phyloP scores from a whole-genome alignment of 35 echinoderm and acorn worm genomes.

The Apostichopus parvimensis region DNA sequence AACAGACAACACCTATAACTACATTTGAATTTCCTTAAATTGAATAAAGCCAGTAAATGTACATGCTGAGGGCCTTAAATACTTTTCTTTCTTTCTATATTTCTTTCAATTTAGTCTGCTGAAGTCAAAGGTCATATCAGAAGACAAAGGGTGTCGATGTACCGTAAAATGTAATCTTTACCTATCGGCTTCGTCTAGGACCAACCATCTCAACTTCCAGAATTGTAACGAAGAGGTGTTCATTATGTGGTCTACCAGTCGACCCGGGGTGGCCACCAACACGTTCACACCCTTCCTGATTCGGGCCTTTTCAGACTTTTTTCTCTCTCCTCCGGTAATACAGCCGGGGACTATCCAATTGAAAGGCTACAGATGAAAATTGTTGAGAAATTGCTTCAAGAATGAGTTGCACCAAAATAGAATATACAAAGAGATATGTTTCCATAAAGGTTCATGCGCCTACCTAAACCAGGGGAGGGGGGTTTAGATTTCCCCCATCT shows the following conservation, averaged over 20 bases:
- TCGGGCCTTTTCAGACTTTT: conserved; percentile 91
- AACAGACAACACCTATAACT: too few relatives aligned
- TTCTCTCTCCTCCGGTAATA: conserved; percentile 87
- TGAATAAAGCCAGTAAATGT: too few relatives aligned
- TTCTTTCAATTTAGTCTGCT: too few relatives aligned
- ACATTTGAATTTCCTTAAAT: too few relatives aligned
- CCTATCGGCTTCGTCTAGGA: conserved; percentile 98
- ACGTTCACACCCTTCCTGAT: conserved; percentile 89
- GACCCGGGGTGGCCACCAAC: conserved; percentile 87
- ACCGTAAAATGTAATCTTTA: neutral
- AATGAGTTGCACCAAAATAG: too few relatives aligned
- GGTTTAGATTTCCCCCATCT: too few relatives aligned
- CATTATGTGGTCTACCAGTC: conserved; percentile 86
- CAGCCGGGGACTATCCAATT: conserved; percentile 93
- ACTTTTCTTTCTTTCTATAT: too few relatives aligned
- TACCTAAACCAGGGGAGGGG: too few relatives aligned
- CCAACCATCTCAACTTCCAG: conserved; percentile 65
- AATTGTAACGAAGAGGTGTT: conserved; percentile 63
- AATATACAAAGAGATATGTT: too few relatives aligned
- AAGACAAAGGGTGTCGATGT: neutral
- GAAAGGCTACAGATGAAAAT: conserved; percentile 64
- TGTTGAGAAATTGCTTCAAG: too few relatives aligned
- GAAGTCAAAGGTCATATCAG: neutral
- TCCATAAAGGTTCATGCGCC: too few relatives aligned
- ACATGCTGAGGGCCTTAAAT: too few relatives aligned